Evolutionary conservation across 2,888 invertebrate genomes (phyloP), one percentile per base, ranked within the genome.

Genomic region (Cremastinae sp.): DNA sequence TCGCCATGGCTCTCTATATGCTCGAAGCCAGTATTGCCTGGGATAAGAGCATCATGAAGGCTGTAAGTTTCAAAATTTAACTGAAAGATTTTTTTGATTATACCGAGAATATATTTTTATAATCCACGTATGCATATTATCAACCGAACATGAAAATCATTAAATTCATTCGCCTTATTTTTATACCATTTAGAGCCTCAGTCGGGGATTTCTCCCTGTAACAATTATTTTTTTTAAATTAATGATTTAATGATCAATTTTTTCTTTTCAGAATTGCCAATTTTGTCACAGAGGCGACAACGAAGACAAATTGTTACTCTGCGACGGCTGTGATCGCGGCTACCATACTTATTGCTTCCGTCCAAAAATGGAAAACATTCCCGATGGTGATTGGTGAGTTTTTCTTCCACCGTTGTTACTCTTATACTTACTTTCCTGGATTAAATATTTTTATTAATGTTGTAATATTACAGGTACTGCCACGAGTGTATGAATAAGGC

Each of bases 11-110:
- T 83, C 92, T 97, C 73, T 95, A 96, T 85, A 95, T 96, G 84
- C 91, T 99, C 80, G 97, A 98, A 88, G 94, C 95, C 1, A 96
- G 95, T 88, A 96, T 99, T 84, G 98, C 98, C 43, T 99, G 99
- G 99, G 98, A 99, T 91, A 98, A 98, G 92, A 98, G 98, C 91
- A 96, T 98, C 87, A 98, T 99, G 98, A 98, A 98, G 93, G 98
- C 98, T 91, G 98, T 98, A 92, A 94, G 96, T 95, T 88, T 84
- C 84, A 86, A 87, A 88, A 88, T 87, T 84, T 88, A 87, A 86
- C 88, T 86, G 84, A 87, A 87, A 88, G 88, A 88, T 83, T 88
- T 88, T n/a, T n/a, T n/a, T n/a, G n/a, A n/a, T n/a, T n/a, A n/a
- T n/a, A n/a, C n/a, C n/a, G n/a, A n/a, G n/a, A n/a, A n/a, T n/a